Evolutionary conservation across 1,140 invertebrate species (phyloP).

Genomic region (Drosophila novamexicana): DNA sequence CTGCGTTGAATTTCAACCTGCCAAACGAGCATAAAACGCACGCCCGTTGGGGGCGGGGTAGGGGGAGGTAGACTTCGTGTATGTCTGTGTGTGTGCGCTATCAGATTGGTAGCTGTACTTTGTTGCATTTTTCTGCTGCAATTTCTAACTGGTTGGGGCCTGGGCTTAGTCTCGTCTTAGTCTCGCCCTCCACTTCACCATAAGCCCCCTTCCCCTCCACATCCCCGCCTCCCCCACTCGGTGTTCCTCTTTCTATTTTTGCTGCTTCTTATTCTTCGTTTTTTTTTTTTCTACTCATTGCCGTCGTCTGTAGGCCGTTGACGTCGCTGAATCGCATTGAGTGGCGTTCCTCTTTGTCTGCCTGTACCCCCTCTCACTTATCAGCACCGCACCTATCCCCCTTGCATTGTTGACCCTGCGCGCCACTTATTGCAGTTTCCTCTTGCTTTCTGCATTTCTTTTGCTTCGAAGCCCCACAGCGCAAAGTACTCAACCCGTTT

Average conservation of each 20-base stretch:
- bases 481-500: constrained; percentile 66
- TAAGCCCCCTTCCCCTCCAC: background rate
- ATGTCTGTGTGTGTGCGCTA: constrained; percentile 16
- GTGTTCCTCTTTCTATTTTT: constrained; percentile 11
- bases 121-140: constrained; percentile 75
- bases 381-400: background rate
- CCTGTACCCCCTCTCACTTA: constrained; percentile 16
- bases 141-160: constrained; percentile 75
- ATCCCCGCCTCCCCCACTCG: background rate
- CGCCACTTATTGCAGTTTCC: constrained; percentile 77
- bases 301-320: constrained; percentile 76
- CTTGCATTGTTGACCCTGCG: constrained; percentile 75
- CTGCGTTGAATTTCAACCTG: constrained; percentile 81
- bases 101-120: constrained; percentile 77
- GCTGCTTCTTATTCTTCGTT: constrained; percentile 24
- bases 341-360: constrained; percentile 45
- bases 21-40: constrained; percentile 56
- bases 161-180: constrained; percentile 51
- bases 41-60: constrained; percentile 2
- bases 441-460: constrained; percentile 72
- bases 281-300: constrained; percentile 42
- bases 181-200: constrained; percentile 14
- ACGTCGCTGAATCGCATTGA: constrained; percentile 43
- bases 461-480: constrained; percentile 79
- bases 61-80: background rate